Base-by-base conservation (phyloP, 1,140 invertebrate genomes). In the Phenacoccus solenopsis region DNA sequence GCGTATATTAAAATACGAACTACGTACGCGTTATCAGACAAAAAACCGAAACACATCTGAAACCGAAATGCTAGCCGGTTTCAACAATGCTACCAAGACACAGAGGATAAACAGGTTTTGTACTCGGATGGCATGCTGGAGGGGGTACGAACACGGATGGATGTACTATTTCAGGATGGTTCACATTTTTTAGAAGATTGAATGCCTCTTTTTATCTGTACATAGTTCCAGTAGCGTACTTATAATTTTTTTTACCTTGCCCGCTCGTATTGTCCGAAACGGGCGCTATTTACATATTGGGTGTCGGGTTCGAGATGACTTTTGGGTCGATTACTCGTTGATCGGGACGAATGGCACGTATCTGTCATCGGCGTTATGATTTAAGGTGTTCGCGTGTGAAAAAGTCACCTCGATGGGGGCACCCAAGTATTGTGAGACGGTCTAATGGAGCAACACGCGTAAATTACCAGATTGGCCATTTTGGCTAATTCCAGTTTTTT, bases 121-220 rank as follows among this genome's bases (percentile, higher is more conserved):
- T 49, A 49, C 38, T n/a, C n/a, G 12, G 38, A 49, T 32, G 38
- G 38, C 16, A 49, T 49, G 38, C 20, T 49, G 38, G 38, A 49
- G 38, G 38, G 38, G 38, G 38, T 49, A 16, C 20, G 20, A 49
- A 49, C 38, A 49, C 38, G 38, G 38, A 49, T 49, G 38, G 38
- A 49, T 49, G 38, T 49, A 49, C 38, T 49, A 49, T 49, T 49
- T 49, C 38, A 49, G 38, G 38, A 49, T 49, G 38, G 38, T 49
- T 49, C 38, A 49, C 38, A 49, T 49, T 49, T 49, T 49, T 49
- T 49, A 49, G 38, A 49, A 49, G 38, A 49, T 49, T 49, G 38
- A 49, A 49, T 49, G 38, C 38, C 5, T 49, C 38, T 49, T 49
- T 49, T 49, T 49, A 49, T 49, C 38, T 49, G 38, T 49, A 49